These are phyloP conservation scores for Etheostoma nigrum DNA, from an alignment of 2,797 vertebrate species.

Conservation along the genomic window DNA sequence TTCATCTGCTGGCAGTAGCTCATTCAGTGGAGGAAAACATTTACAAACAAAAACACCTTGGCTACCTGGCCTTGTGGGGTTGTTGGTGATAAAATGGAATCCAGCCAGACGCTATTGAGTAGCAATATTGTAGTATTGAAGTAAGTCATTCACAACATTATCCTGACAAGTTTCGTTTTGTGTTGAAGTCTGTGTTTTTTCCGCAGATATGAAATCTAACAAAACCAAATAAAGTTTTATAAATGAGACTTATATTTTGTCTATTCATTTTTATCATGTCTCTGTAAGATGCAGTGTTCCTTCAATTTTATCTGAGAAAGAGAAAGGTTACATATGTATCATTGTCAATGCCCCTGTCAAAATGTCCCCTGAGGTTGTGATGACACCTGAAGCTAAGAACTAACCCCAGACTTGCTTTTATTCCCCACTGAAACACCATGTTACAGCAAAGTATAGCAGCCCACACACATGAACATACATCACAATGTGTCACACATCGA, in stretches of 20 bases:
- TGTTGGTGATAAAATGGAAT: conserved; percentile 42
- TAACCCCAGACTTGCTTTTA: conserved; percentile 26
- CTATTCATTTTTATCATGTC: conserved; percentile 57
- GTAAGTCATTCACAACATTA: conserved; percentile 9
- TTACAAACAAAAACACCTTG: conserved; percentile 44
- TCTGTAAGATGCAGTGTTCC: conserved; percentile 30
- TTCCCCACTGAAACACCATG: conserved; percentile 15
- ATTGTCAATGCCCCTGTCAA: conserved; percentile 62
- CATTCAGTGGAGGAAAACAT: conserved; percentile 49
- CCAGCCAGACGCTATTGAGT: conserved; percentile 36
- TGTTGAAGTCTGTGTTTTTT: not conserved
- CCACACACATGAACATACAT: conserved; percentile 12
- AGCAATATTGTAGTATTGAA: conserved; percentile 8
- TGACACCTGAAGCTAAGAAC: conserved; percentile 57
- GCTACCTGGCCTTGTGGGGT: conserved; percentile 39
- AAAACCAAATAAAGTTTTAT: conserved; percentile 48
- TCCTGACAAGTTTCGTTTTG: conserved; percentile 27
- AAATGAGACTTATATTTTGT: conserved; percentile 27
- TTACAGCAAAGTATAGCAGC: conserved; percentile 10
- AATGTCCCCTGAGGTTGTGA: conserved; percentile 55
- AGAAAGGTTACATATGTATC: conserved; percentile 81
- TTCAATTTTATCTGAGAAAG: conserved; percentile 65
- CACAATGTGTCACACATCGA: conserved; percentile 5
- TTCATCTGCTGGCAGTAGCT: conserved; percentile 44
- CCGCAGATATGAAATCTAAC: conserved; percentile 16